Evolutionary conservation across 2,113 vertebrate species (phyloP).

Genomic region (Dolichotis patagonum): DNA sequence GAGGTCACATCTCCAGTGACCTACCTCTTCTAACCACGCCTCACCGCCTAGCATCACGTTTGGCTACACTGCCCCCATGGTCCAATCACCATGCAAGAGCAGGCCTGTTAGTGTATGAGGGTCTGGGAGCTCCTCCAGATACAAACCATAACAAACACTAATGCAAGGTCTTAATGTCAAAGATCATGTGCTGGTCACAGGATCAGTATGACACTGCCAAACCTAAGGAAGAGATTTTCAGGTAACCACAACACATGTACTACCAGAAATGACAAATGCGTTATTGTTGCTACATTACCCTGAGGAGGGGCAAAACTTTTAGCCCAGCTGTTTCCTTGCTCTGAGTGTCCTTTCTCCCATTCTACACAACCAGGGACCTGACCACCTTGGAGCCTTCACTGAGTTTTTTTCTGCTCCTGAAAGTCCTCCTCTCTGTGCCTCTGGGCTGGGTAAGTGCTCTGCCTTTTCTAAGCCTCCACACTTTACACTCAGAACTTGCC

Average conservation of each 20-base stretch:
- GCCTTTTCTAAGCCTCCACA: not conserved
- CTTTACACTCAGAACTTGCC: not conserved
- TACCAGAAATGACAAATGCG: fast-evolving
- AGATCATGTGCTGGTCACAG: not conserved
- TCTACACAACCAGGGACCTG: fast-evolving
- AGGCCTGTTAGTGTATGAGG: not conserved
- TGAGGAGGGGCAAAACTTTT: fast-evolving
- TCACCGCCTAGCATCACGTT: not conserved
- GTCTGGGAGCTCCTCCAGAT: not conserved
- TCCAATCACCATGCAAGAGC: not conserved
- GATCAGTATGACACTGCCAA: not conserved
- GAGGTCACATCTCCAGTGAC: not conserved
- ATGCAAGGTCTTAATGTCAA: not conserved
- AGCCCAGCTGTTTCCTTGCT: not conserved
- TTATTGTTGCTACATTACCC: too few relatives aligned
- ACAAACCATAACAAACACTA: not conserved
- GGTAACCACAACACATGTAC: fast-evolving
- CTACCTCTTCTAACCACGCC: not conserved
- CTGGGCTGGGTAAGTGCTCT: not conserved
- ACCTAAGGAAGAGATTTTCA: not conserved
- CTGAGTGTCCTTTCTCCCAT: not conserved
- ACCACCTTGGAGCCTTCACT: not conserved
- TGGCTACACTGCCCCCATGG: not conserved
- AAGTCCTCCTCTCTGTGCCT: not conserved
- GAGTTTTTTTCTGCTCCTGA: not conserved